These are phyloP conservation scores for Campoplex nolae DNA, from an alignment of 2,888 invertebrate genomes.

Conservation along the genomic window DNA sequence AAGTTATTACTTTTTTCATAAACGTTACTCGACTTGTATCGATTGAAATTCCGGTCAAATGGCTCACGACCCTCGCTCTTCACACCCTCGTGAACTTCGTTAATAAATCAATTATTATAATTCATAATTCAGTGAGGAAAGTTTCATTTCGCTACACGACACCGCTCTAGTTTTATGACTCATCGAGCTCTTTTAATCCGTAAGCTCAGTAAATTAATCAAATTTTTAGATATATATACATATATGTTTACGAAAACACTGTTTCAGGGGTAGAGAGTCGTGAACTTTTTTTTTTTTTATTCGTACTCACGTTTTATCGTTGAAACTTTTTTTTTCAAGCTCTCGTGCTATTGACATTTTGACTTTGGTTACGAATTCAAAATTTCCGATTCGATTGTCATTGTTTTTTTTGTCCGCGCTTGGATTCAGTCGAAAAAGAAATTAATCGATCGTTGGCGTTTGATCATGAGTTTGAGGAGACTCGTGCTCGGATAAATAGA, in stretches of 20 bases:
- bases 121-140: neutral
- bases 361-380: neutral
- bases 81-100: neutral
- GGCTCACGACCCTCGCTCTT: neutral
- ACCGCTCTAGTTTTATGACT: neutral
- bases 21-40: neutral
- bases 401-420: too few relatives aligned
- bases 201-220: neutral
- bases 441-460: too few relatives aligned
- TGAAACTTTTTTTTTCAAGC: neutral
- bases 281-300: neutral
- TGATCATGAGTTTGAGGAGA: too few relatives aligned
- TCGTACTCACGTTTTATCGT: neutral
- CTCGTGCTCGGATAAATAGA: too few relatives aligned
- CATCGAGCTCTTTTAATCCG: neutral
- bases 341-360: neutral
- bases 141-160: neutral
- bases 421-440: too few relatives aligned
- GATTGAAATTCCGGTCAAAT: neutral
- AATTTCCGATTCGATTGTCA: too few relatives aligned
- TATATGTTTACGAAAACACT: neutral
- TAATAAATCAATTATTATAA: conserved; percentile 2
- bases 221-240: neutral
- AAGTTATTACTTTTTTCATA: neutral
- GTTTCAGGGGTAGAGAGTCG: neutral